phyloP scores from a whole-genome alignment of 2,113 vertebrate genomes.

The Rafetus swinhoei region DNA sequence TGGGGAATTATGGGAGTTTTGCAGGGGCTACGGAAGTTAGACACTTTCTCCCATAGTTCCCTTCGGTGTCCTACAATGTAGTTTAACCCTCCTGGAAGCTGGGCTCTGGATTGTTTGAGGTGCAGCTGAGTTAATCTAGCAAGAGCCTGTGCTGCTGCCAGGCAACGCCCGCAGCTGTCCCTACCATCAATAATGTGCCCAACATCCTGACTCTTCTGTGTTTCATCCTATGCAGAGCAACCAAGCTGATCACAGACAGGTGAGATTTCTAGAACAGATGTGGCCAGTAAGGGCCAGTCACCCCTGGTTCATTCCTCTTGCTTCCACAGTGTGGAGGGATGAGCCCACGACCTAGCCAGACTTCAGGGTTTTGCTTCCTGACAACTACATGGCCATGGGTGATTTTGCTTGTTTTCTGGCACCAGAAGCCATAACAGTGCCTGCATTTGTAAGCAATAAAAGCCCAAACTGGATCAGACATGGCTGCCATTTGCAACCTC shows the following conservation, averaged over 20 bases:
- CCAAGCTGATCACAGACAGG: too few relatives aligned
- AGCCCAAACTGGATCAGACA: too few relatives aligned
- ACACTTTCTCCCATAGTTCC: background rate
- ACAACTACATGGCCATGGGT: background rate
- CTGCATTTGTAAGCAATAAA: too few relatives aligned
- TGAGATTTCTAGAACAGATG: background rate
- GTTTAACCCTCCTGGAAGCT: background rate
- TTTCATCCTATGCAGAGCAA: too few relatives aligned
- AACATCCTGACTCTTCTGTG: background rate
- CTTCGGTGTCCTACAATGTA: background rate
- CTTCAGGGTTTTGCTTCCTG: background rate
- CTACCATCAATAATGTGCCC: background rate
- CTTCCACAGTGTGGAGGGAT: background rate
- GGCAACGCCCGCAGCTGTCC: background rate
- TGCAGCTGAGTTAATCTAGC: background rate
- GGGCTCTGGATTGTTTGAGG: background rate
- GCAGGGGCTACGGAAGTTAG: background rate
- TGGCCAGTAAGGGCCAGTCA: background rate
- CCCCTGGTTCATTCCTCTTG: background rate
- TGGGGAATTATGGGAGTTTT: background rate
- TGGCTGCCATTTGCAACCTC: fast-evolving
- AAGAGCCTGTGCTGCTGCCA: background rate
- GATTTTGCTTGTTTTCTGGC: background rate
- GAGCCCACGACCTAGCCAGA: background rate
- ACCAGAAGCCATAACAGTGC: background rate